These are phyloP conservation scores for Ephestia elutella DNA, from an alignment of 1,140 invertebrate species.

Conservation along the genomic window DNA sequence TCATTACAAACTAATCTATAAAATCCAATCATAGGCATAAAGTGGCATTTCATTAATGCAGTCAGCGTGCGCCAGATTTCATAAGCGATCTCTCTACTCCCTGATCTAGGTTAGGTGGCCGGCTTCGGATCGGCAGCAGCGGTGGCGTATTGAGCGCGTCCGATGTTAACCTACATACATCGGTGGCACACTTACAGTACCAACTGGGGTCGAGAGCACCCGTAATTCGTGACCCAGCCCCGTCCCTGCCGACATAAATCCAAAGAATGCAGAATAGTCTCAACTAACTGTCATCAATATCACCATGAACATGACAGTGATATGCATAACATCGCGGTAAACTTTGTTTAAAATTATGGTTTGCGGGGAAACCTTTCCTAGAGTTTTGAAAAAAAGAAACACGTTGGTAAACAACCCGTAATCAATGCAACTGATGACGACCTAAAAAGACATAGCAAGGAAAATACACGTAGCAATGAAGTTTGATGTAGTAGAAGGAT, in stretches of 20 bases:
- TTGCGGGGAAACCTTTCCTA: no score
- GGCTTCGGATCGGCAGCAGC: conserved; percentile 50
- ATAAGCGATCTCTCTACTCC: conserved; percentile 71
- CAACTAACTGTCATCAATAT: background rate
- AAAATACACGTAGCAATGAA: no score
- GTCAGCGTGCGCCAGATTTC: conserved; percentile 68
- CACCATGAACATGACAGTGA: no score
- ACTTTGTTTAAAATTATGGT: no score
- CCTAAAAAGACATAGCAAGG: no score
- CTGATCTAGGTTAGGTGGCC: conserved; percentile 73
- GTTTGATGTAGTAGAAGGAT: no score
- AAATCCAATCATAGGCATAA: conserved; percentile 28
- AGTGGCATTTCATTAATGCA: conserved; percentile 60
- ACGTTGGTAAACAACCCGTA: no score
- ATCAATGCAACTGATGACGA: no score
- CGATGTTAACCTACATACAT: conserved; percentile 71
- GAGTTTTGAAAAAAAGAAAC: no score
- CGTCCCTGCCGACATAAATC: conserved; percentile 20
- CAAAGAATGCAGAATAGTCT: background rate
- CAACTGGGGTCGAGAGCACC: conserved; percentile 59
- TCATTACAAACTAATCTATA: background rate
- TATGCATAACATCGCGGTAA: no score
- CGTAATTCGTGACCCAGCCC: conserved; percentile 59
- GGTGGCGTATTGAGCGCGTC: conserved; percentile 69
- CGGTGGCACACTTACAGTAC: conserved; percentile 54